These are phyloP conservation scores for Misgurnus anguillicaudatus DNA, from an alignment of 2,113 vertebrate species.

Conservation along the genomic window DNA sequence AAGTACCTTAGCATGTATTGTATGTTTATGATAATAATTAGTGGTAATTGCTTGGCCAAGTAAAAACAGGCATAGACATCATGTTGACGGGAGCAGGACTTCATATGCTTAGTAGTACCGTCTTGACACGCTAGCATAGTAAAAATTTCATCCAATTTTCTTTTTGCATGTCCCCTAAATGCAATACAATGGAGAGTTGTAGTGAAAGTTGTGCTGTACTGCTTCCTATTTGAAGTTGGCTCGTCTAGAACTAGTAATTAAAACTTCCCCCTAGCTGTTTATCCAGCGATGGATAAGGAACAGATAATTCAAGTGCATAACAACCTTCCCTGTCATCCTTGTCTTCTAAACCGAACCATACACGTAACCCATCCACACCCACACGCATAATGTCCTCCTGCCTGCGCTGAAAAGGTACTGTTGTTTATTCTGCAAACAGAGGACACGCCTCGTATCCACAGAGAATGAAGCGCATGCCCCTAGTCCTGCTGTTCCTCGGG, in stretches of 20 bases:
- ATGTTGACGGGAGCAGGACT: too few species aligned
- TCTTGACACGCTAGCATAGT: too few species aligned
- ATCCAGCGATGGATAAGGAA: constrained; percentile 10
- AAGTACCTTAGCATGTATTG: not conserved
- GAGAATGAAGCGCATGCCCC: constrained; percentile 71
- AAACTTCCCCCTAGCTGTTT: constrained; percentile 6
- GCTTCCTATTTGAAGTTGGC: not conserved
- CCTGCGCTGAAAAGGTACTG: constrained; percentile 81
- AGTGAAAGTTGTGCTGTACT: not conserved
- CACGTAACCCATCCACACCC: constrained; percentile 32
- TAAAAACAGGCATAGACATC: not conserved
- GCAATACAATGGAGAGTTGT: not conserved
- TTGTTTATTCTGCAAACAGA: constrained; percentile 95
- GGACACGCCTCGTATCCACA: constrained; percentile 86
- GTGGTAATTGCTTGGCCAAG: not conserved
- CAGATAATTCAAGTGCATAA: constrained; percentile 7
- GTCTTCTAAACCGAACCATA: constrained; percentile 7
- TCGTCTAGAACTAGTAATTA: not conserved
- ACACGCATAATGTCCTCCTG: constrained; percentile 46
- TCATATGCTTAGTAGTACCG: too few species aligned
- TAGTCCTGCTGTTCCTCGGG: constrained; percentile 71
- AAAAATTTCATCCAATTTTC: not conserved
- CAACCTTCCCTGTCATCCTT: constrained; percentile 1
- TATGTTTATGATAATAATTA: not conserved
- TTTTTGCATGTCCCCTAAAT: not conserved